A percentile compares a stretch with the other conserved stretches of the same genome.
Conservation (phyloP, 2,888 invertebrate species). For the Caradrina clavipalpis region DNA sequence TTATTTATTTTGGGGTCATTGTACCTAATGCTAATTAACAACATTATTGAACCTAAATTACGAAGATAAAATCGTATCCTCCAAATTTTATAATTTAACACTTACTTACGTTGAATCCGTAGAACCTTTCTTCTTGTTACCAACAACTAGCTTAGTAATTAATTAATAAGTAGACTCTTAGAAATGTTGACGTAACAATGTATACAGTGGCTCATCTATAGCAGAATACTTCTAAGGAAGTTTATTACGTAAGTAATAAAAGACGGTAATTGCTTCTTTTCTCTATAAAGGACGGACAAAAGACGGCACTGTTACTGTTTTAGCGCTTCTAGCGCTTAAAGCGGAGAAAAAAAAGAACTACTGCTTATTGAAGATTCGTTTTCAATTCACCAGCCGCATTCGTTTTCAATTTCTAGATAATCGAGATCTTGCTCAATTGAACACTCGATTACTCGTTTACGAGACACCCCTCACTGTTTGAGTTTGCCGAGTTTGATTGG, state of each 20-base stretch:
- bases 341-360: slow-evolving; percentile 68
- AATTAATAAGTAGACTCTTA: slow-evolving; percentile 51
- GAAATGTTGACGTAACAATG: slow-evolving; percentile 44
- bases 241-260: slow-evolving; percentile 63
- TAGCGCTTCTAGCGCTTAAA: slow-evolving; percentile 60
- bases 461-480: slow-evolving; percentile 84
- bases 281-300: slow-evolving; percentile 60
- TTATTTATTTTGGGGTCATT: neutral
- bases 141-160: slow-evolving; percentile 19
- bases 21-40: neutral
- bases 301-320: slow-evolving; percentile 65
- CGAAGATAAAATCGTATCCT: neutral
- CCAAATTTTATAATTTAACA: neutral
- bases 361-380: slow-evolving; percentile 78
- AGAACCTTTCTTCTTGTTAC: neutral
- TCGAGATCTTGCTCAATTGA: slow-evolving; percentile 90
- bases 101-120: neutral
- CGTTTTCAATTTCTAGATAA: slow-evolving; percentile 88
- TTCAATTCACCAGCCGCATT: slow-evolving; percentile 84
- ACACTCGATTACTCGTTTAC: slow-evolving; percentile 89
- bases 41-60: too few species aligned
- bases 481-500: slow-evolving; percentile 88
- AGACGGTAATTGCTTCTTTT: slow-evolving; percentile 65
- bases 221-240: slow-evolving; percentile 46
- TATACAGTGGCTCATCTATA: slow-evolving; percentile 42